Evolutionary conservation across 2,797 vertebrate genomes (phyloP), one percentile per base, ranked within the genome.

Genomic region (Heteromormyrus szaboi): DNA sequence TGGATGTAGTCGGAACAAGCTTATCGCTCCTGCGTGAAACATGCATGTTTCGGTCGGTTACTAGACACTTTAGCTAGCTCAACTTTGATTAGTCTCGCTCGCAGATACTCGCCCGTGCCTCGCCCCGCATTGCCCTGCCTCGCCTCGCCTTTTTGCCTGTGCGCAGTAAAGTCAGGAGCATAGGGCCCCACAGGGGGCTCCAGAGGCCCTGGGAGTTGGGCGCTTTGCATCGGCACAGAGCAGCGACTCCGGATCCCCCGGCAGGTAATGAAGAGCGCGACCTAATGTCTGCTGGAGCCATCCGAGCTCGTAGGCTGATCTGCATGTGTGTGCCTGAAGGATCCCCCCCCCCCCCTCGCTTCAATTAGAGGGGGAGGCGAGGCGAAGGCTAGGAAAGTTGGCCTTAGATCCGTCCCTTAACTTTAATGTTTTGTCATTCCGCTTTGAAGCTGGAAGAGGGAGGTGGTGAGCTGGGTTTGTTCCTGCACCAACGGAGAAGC

Each of bases 401-500:
- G 65, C 25, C 90, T 90, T 48, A 91, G 92, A 93, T 95, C 94
- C 93, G 92, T 92, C 91, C 93, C 92, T 96, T 94, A 94, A 94
- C 93, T 94, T 94, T 93, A 93, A 92, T 93, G 84, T 91, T 91
- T 94, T 95, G 94, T 96, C 95, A 94, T 92, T 91, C 90, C 89
- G 93, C 93, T 96, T 96, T 93, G 95, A 97, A 96, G 95, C 95
- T 90, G 91, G 90, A 72, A 87, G 79, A 19, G 56, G 54, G 29
- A 33, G 85, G 76, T n/a, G 0, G 3, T 79, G 85, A 1, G 48
- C 89, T 89, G 90, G 92, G 93, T 92, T 92, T 94, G 93, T 94
- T 92, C 94, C 91, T 90, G 91, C 93, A 94, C 95, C 95, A 95
- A 93, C 91, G 93, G 94, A 93, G 93, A 94, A 93, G 92, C 91